Evolutionary conservation across 2,113 vertebrate genomes (phyloP).

Genomic region (Chloebia gouldiae): DNA sequence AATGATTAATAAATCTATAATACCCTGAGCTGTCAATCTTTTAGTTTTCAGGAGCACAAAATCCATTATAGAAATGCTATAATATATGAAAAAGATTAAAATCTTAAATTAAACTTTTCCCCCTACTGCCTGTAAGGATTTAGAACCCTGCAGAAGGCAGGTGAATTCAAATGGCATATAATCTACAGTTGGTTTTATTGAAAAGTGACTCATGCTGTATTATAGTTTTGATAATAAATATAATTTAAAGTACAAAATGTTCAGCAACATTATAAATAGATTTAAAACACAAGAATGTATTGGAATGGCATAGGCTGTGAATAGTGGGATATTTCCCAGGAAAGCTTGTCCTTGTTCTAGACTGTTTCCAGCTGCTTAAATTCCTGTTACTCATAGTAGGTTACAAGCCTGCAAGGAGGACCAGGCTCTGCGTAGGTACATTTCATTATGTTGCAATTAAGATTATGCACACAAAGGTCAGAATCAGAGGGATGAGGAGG

Average conservation of each 20-base stretch:
- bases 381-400: background rate
- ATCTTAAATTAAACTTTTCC: slow-evolving; percentile 75
- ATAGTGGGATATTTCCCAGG: background rate
- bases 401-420: background rate
- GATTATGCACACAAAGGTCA: background rate
- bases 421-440: background rate
- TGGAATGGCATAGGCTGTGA: background rate
- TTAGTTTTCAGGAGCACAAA: slow-evolving; percentile 72
- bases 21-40: slow-evolving; percentile 72
- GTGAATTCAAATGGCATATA: slow-evolving; percentile 61
- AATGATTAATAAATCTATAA: slow-evolving; percentile 74
- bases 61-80: slow-evolving; percentile 74
- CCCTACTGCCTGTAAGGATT: slow-evolving; percentile 71
- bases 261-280: slow-evolving; percentile 44
- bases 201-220: slow-evolving; percentile 60
- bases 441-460: background rate
- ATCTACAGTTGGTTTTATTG: slow-evolving; percentile 69
- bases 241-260: slow-evolving; percentile 53
- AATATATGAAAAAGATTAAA: slow-evolving; percentile 77
- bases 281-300: slow-evolving; percentile 45
- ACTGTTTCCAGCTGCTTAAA: background rate
- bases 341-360: background rate
- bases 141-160: slow-evolving; percentile 64
- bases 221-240: slow-evolving; percentile 69
- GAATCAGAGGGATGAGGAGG: background rate